phyloP scores from a whole-genome alignment of 1,140 invertebrate species.

The Sesamia nonagrioides region DNA sequence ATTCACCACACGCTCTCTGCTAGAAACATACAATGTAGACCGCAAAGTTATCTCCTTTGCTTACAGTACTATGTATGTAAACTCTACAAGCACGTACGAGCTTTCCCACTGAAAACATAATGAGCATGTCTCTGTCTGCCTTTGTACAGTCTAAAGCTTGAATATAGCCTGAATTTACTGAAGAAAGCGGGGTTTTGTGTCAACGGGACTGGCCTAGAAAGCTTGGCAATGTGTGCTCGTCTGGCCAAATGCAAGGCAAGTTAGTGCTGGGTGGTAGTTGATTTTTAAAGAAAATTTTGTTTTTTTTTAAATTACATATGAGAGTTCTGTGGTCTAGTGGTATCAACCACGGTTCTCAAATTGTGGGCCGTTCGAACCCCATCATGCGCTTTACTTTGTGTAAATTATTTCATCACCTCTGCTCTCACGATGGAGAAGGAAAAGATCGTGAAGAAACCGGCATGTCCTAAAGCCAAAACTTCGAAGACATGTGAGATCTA shows the following conservation, averaged over 20 bases:
- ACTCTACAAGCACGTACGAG: constrained; percentile 9
- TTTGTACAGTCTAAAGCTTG: constrained; percentile 20
- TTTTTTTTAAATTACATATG: too few species aligned
- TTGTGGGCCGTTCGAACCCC: too few species aligned
- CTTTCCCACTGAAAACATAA: constrained; percentile 30
- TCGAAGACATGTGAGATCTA: too few species aligned
- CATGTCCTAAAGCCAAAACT: too few species aligned
- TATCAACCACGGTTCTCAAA: too few species aligned
- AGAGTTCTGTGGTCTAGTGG: too few species aligned
- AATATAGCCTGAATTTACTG: constrained; percentile 32
- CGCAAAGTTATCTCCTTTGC: neutral
- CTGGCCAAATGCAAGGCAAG: neutral
- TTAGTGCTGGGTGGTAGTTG: neutral
- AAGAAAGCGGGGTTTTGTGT: constrained; percentile 12
- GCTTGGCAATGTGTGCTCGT: neutral
- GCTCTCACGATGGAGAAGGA: too few species aligned
- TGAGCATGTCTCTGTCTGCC: constrained; percentile 3
- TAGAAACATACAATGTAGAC: neutral
- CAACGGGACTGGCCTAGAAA: constrained; percentile 25
- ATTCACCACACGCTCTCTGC: neutral
- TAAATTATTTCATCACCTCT: too few species aligned
- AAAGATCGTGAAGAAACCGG: too few species aligned
- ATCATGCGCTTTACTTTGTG: too few species aligned
- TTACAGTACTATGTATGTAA: constrained; percentile 3
- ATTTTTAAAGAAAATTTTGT: neutral